Conservation (phyloP, 2,797 vertebrate species). For the Darevskia nairensis region DNA sequence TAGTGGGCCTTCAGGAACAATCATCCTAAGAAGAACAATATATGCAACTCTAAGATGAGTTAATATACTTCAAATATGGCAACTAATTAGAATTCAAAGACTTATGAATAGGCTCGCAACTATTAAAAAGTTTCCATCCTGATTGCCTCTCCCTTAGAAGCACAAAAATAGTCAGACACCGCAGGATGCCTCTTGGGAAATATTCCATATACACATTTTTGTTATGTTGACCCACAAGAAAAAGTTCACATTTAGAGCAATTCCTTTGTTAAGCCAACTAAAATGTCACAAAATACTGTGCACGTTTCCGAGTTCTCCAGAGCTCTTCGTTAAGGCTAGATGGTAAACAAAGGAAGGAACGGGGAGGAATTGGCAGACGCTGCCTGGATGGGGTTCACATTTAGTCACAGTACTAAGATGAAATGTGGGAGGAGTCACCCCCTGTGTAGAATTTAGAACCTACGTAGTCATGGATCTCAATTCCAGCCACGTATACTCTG, state of each 20-base stretch:
- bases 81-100: neutral
- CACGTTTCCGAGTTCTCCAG: too few relatives aligned
- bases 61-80: neutral
- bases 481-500: neutral
- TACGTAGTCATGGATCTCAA: neutral
- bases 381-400: too few relatives aligned
- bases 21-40: neutral
- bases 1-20: conserved; percentile 9
- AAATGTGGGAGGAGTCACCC: neutral
- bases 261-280: too few relatives aligned
- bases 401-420: too few relatives aligned
- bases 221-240: too few relatives aligned
- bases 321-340: too few relatives aligned
- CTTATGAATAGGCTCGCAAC: neutral
- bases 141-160: neutral
- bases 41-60: neutral
- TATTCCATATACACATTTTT: neutral
- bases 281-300: too few relatives aligned
- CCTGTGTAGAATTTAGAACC: neutral
- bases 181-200: neutral
- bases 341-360: too few relatives aligned
- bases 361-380: too few relatives aligned
- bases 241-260: too few relatives aligned
- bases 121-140: neutral
- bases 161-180: too few relatives aligned